Evolutionary conservation across 2,113 vertebrate species (phyloP).

Genomic region (Callocephalon fimbriatum): DNA sequence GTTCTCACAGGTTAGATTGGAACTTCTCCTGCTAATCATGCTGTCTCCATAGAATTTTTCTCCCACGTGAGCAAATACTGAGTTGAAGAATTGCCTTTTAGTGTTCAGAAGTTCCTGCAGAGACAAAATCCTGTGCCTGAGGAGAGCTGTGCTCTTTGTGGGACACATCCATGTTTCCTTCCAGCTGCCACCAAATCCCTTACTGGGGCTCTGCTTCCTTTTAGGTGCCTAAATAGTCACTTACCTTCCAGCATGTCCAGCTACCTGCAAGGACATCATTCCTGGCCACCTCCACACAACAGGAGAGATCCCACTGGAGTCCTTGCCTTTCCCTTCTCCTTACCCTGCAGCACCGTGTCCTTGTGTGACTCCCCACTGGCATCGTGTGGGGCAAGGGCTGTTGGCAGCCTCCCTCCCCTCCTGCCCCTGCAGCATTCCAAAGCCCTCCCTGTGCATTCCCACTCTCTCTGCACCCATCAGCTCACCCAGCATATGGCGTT

Average conservation of each 20-base stretch:
- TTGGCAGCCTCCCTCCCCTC: neutral
- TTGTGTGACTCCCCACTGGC: neutral
- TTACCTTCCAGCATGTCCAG: neutral
- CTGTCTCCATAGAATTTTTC: neutral
- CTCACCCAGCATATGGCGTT: fast-evolving
- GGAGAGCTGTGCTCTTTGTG: neutral
- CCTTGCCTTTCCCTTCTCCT: neutral
- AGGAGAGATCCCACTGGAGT: neutral
- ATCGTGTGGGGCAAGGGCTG: neutral
- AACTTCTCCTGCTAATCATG: neutral
- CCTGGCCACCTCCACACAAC: neutral
- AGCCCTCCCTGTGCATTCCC: neutral
- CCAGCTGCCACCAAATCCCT: neutral
- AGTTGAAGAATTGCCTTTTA: neutral
- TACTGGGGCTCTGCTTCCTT: neutral
- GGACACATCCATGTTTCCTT: neutral
- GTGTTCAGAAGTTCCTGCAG: neutral
- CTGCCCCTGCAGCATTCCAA: fast-evolving
- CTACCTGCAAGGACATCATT: neutral
- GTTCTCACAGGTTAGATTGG: neutral
- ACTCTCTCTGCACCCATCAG: neutral
- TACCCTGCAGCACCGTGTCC: neutral
- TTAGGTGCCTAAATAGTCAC: neutral
- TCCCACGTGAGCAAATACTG: neutral
- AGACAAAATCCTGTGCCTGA: neutral